These are phyloP conservation scores for Pinna nobilis DNA, from an alignment of 1,140 invertebrate species.

Conservation along the genomic window DNA sequence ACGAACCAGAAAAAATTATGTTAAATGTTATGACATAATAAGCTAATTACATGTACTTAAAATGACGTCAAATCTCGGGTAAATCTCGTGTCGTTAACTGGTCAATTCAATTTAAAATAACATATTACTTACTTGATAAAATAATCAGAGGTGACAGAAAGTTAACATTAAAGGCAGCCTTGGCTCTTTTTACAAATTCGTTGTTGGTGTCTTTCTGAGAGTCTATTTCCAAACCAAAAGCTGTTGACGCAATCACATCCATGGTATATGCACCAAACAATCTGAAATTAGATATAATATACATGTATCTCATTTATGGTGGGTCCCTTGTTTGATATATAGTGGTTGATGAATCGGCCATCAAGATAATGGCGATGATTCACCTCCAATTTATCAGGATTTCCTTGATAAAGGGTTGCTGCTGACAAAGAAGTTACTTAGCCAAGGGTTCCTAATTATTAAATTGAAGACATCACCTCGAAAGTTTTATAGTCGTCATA, in stretches of 20 bases:
- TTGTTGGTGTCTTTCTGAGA: conserved; percentile 76
- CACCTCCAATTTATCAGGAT: no score
- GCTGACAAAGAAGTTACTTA: no score
- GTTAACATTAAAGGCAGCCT: conserved; percentile 4
- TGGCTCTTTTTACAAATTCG: conserved; percentile 66
- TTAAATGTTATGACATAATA: conserved; percentile 24
- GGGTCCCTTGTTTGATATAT: no score
- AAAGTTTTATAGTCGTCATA: no score
- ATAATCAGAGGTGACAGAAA: conserved; percentile 17
- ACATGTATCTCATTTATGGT: no score
- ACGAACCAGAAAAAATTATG: no score
- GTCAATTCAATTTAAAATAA: not conserved
- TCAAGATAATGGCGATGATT: no score
- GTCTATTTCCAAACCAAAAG: conserved; percentile 79
- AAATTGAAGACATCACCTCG: no score
- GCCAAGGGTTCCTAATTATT: no score
- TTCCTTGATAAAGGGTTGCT: no score
- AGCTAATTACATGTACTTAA: conserved; percentile 17
- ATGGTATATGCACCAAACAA: conserved; percentile 76
- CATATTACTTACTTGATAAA: conserved; percentile 17
- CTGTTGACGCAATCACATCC: conserved; percentile 79
- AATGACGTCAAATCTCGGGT: conserved; percentile 16
- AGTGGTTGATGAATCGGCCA: no score
- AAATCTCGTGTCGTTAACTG: not conserved
- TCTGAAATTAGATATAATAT: conserved; percentile 27